Conservation (phyloP, 2,888 invertebrate species). For the Lepidocyrtinus sp. region DNA sequence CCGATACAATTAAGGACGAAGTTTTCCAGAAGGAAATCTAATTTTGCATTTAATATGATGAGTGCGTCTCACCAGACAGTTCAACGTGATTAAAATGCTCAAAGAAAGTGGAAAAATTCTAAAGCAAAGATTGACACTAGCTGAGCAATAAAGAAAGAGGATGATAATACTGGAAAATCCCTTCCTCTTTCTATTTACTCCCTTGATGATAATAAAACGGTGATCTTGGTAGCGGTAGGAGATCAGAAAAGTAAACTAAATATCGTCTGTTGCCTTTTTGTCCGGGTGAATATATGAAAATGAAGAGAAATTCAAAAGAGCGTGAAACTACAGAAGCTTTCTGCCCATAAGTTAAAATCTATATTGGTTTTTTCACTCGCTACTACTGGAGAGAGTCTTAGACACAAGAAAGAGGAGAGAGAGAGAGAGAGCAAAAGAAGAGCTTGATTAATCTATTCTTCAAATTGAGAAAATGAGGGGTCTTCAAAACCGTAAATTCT, state of each 20-base stretch:
- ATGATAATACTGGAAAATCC: constrained; percentile 24
- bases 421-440: constrained; percentile 34
- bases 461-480: constrained; percentile 54
- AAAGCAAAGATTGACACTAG: constrained; percentile 45
- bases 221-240: constrained; percentile 14
- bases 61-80: background rate
- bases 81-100: background rate
- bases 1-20: no score
- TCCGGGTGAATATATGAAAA: constrained; percentile 3
- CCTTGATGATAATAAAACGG: constrained; percentile 7
- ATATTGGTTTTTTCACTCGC: constrained; percentile 6
- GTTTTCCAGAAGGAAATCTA: no score
- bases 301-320: background rate
- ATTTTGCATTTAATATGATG: no score
- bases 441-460: constrained; percentile 58
- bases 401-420: constrained; percentile 15
- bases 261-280: constrained; percentile 1
- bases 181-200: constrained; percentile 14
- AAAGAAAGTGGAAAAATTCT: background rate
- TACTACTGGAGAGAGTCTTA: background rate
- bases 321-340: background rate
- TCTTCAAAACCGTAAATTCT: constrained; percentile 46
- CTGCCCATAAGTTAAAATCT: background rate
- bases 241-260: constrained; percentile 23
- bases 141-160: constrained; percentile 25